These are phyloP conservation scores for Thermophis baileyi DNA, from an alignment of 2,113 vertebrate species.

Conservation along the genomic window DNA sequence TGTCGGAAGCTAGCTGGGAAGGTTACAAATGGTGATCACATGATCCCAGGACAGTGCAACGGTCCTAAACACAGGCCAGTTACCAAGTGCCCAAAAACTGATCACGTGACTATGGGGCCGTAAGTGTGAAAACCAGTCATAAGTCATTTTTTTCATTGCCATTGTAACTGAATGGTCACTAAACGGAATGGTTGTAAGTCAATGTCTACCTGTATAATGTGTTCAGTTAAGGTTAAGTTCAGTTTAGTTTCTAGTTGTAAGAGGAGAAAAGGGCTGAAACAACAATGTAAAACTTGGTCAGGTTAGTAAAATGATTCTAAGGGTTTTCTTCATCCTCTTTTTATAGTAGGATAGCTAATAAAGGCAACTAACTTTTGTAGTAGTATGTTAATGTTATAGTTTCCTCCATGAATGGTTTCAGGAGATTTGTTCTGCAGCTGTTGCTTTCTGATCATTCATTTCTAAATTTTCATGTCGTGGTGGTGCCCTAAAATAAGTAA, in stretches of 20 bases:
- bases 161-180: neutral
- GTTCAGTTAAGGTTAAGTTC: neutral
- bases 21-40: neutral
- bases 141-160: neutral
- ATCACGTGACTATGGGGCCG: neutral
- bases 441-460: neutral
- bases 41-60: neutral
- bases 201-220: neutral
- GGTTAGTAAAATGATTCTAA: neutral
- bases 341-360: neutral
- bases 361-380: neutral
- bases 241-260: neutral
- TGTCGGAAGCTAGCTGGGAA: neutral
- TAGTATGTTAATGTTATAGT: neutral
- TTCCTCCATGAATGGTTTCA: slow-evolving; percentile 4
- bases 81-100: neutral
- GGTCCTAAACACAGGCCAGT: neutral
- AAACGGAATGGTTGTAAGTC: neutral
- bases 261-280: neutral
- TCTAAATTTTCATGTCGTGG: neutral
- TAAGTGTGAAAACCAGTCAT: neutral
- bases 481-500: neutral
- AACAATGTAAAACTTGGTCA: neutral
- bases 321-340: neutral
- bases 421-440: neutral